phyloP scores from a whole-genome alignment of 2,113 vertebrate species.

The Saccopteryx leptura region DNA sequence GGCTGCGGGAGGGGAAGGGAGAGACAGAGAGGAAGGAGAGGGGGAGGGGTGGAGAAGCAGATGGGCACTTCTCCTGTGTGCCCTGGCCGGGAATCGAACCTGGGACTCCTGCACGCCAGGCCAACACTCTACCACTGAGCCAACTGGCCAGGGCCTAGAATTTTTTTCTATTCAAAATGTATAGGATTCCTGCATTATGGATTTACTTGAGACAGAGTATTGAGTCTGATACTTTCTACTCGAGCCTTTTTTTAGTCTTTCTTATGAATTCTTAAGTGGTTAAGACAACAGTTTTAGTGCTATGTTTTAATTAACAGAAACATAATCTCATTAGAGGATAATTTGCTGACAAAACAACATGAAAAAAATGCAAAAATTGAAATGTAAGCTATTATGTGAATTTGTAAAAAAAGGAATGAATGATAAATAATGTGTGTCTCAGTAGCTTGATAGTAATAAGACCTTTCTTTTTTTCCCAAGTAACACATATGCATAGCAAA shows the following conservation, averaged over 20 bases:
- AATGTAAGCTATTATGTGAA: not conserved
- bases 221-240: not conserved
- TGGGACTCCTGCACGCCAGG: no score
- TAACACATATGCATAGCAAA: not conserved
- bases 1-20: no score
- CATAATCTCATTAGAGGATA: not conserved
- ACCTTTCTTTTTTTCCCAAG: constrained; percentile 16
- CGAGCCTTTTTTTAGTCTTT: not conserved
- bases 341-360: not conserved
- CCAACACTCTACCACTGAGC: no score
- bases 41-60: no score
- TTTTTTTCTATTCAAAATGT: constrained; percentile 18
- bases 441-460: not conserved
- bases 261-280: not conserved
- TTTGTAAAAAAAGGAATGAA: not conserved
- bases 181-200: not conserved
- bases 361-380: constrained; percentile 32
- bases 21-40: no score
- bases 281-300: not conserved
- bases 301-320: constrained; percentile 23
- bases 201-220: not conserved
- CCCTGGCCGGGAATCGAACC: no score
- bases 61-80: no score
- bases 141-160: no score
- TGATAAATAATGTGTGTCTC: not conserved